phyloP scores from a whole-genome alignment of 2,888 invertebrate genomes.

The Plagodis dolabraria region DNA sequence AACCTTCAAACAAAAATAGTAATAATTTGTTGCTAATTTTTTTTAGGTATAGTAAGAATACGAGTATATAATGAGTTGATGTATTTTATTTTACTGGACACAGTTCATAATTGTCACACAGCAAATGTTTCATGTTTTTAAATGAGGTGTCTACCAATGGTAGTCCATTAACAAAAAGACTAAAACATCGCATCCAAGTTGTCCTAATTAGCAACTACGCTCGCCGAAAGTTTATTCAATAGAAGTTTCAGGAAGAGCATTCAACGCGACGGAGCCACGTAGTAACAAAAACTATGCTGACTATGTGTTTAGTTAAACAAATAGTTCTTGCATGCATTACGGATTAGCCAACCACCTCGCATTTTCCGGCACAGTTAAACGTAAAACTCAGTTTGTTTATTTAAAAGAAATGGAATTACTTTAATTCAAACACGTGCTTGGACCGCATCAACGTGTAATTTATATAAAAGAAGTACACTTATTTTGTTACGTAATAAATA shows the following conservation, averaged over 20 bases:
- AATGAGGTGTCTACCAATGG: too few relatives aligned
- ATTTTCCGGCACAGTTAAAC: slow-evolving; percentile 36
- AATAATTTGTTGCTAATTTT: too few relatives aligned
- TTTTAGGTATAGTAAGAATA: too few relatives aligned
- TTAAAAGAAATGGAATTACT: background rate
- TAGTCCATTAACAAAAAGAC: background rate
- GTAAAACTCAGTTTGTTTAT: slow-evolving; percentile 1
- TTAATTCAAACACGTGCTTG: too few relatives aligned
- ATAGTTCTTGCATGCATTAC: slow-evolving; percentile 63
- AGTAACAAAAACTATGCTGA: slow-evolving; percentile 48
- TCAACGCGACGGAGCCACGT: slow-evolving; percentile 19
- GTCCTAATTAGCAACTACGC: slow-evolving; percentile 19
- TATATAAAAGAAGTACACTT: too few relatives aligned
- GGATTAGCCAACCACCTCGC: slow-evolving; percentile 51
- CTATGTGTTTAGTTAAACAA: slow-evolving; percentile 55
- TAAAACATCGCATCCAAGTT: slow-evolving; percentile 8
- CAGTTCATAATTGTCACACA: too few relatives aligned
- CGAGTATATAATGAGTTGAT: too few relatives aligned
- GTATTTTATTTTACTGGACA: too few relatives aligned
- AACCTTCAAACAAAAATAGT: too few relatives aligned
- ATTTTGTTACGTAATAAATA: too few relatives aligned
- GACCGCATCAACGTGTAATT: too few relatives aligned
- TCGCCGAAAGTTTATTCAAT: slow-evolving; percentile 25
- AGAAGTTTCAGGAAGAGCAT: slow-evolving; percentile 22
- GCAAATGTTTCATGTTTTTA: too few relatives aligned